Evolutionary conservation across 2,113 vertebrate genomes (phyloP), one percentile per base, ranked within the genome.

Genomic region (Cavia porcellus): DNA sequence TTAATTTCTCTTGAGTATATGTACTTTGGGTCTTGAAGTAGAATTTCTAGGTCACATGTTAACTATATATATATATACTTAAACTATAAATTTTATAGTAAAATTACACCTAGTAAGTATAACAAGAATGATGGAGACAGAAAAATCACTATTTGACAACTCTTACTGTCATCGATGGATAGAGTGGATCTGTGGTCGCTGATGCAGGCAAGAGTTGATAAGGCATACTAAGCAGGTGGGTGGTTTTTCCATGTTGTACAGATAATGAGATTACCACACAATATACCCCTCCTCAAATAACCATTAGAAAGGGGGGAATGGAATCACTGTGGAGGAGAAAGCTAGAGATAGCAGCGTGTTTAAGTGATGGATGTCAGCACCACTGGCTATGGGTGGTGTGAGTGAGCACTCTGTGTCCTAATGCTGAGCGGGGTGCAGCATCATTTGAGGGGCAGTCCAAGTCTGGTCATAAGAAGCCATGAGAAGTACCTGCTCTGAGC

Each of bases 121-220:
- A 59, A 86, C 22, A 74, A 17, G 70, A 61, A 72, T 64, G 19
- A 61, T 6, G 22, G 17, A 80, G 70, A 80, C 20, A 68, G 13
- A 74, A 92, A 92, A 94, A 38, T 92, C 42, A 66, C 47, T 57
- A 55, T 55, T 35, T 59, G 47, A 17, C 17, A 86, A 20, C n/a
- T 12, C 6, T 77, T 25, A 47, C 7, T 5, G 74, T 28, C 5
- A 14, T 8, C 25, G 22, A n/a, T 72, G 75, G 64, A 47, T 47
- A 3, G 2, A 30, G 38, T 15, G 45, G 17, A 22, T 15, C 81
- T 22, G 2, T 30, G 42, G 50, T 35, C 57, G 55, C 19, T 47
- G 28, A 50, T 66, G 77, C 42, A 87, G 59, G 25, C 17, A 30
- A 38, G n/a, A 28, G 30, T 42, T 35, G 42, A 72, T 88, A 38